Conservation (phyloP, 2,888 invertebrate species). For the Clanis bilineata region DNA sequence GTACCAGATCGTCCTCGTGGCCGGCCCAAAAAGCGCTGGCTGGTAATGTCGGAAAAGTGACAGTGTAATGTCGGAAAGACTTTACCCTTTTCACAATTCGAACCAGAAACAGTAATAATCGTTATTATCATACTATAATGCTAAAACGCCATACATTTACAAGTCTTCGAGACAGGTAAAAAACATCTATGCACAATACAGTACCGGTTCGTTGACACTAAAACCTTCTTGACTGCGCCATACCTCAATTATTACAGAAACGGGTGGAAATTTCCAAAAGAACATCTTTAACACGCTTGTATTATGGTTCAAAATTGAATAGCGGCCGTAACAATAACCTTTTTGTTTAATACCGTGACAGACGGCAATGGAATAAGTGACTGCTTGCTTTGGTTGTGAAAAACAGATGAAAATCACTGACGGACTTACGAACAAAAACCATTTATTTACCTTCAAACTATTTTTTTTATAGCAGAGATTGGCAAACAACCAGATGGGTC, state of each 20-base stretch:
- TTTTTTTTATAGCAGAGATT: too few relatives aligned
- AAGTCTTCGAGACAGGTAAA: conserved; percentile 20
- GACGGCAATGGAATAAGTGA: conserved; percentile 3
- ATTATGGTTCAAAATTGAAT: conserved; percentile 27
- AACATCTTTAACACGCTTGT: conserved; percentile 18
- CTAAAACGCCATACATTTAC: neutral
- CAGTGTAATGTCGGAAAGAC: too few relatives aligned
- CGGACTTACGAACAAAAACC: neutral
- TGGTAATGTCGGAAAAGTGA: too few relatives aligned
- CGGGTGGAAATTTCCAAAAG: neutral
- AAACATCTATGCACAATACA: conserved; percentile 28
- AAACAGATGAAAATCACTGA: neutral
- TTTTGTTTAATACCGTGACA: conserved; percentile 35
- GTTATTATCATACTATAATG: neutral
- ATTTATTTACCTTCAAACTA: neutral
- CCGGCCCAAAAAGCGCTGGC: too few relatives aligned
- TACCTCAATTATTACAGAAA: neutral
- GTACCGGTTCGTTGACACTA: conserved; percentile 37
- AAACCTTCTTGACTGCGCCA: conserved; percentile 35
- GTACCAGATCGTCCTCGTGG: too few relatives aligned
- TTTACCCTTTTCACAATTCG: too few relatives aligned
- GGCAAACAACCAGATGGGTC: too few relatives aligned
- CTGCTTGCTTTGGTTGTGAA: neutral
- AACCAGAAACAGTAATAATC: too few relatives aligned
- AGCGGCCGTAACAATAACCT: conserved; percentile 28